Evolutionary conservation across 2,113 vertebrate species (phyloP).

Genomic region (Orientallactaga bullata): DNA sequence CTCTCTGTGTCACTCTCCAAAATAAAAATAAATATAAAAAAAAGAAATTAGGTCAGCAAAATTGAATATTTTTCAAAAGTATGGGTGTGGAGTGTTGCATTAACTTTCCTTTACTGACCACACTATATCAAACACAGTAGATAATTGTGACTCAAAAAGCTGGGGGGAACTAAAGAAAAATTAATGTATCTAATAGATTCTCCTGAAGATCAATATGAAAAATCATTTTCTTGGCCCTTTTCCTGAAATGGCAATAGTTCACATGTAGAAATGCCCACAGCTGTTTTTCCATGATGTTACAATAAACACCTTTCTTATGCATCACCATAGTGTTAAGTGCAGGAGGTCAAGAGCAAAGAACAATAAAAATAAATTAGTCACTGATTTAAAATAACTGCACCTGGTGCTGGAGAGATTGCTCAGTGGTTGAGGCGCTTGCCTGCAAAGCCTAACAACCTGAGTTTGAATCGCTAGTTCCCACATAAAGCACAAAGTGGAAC

Average conservation of each 20-base stretch:
- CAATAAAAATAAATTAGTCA: not conserved
- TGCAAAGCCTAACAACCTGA: too few relatives aligned
- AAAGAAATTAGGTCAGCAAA: constrained; percentile 51
- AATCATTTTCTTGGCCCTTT: not conserved
- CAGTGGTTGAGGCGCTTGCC: too few relatives aligned
- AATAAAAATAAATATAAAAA: too few relatives aligned
- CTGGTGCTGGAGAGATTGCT: not conserved
- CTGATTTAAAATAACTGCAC: not conserved
- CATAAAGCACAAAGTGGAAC: too few relatives aligned
- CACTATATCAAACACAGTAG: constrained; percentile 39
- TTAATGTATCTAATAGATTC: not conserved
- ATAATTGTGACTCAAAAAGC: constrained; percentile 23
- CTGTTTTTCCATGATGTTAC: not conserved
- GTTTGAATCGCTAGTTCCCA: too few relatives aligned
- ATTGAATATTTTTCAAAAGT: constrained; percentile 60
- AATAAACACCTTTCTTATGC: not conserved
- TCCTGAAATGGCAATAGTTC: not conserved
- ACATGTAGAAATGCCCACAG: not conserved
- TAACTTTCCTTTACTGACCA: constrained; percentile 54
- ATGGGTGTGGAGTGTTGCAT: not conserved
- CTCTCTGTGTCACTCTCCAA: too few relatives aligned
- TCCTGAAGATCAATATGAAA: constrained; percentile 7
- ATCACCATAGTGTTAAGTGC: not conserved
- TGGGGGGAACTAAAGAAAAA: not conserved
- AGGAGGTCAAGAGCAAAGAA: constrained; percentile 7